Percentiles rank a stretch among this genome's conserved stretches.
These are phyloP conservation scores for Cryptops parisi DNA, from an alignment of 2,888 invertebrate species.

Conservation along the genomic window DNA sequence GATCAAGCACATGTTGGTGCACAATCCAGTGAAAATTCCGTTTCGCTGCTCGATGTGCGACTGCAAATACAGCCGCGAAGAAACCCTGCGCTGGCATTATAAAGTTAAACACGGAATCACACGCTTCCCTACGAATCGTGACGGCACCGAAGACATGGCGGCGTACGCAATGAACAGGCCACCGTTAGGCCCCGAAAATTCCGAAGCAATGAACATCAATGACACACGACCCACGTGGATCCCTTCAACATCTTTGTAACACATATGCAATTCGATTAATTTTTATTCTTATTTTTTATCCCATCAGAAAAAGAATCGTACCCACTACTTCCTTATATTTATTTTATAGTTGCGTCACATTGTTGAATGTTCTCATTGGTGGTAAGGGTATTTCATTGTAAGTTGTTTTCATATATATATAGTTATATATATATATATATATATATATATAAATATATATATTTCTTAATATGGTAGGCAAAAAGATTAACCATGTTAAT, in stretches of 20 bases:
- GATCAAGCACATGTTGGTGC: slow-evolving; percentile 17
- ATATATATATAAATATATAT: too few relatives aligned
- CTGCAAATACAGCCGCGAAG: slow-evolving; percentile 15
- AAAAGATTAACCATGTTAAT: too few relatives aligned
- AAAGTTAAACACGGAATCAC: slow-evolving; percentile 12
- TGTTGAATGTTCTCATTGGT: too few relatives aligned
- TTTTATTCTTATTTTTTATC: background rate
- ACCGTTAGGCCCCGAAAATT: too few relatives aligned
- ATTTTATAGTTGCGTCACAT: too few relatives aligned
- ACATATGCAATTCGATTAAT: background rate
- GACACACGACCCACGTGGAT: background rate
- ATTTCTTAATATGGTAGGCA: too few relatives aligned
- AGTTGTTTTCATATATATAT: too few relatives aligned
- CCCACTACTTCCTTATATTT: too few relatives aligned
- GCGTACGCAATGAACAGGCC: background rate
- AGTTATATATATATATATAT: too few relatives aligned
- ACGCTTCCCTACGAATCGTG: slow-evolving; percentile 1
- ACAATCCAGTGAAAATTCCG: slow-evolving; percentile 12
- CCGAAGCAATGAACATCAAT: background rate
- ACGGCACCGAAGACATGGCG: background rate
- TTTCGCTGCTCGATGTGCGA: slow-evolving; percentile 15
- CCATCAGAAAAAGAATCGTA: too few relatives aligned
- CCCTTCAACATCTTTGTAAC: background rate
- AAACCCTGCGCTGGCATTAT: slow-evolving; percentile 13
- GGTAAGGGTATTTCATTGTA: too few relatives aligned